A percentile compares a stretch with the other conserved stretches of the same genome.
phyloP scores from a whole-genome alignment of 2,113 vertebrate genomes.

The Astur gentilis region DNA sequence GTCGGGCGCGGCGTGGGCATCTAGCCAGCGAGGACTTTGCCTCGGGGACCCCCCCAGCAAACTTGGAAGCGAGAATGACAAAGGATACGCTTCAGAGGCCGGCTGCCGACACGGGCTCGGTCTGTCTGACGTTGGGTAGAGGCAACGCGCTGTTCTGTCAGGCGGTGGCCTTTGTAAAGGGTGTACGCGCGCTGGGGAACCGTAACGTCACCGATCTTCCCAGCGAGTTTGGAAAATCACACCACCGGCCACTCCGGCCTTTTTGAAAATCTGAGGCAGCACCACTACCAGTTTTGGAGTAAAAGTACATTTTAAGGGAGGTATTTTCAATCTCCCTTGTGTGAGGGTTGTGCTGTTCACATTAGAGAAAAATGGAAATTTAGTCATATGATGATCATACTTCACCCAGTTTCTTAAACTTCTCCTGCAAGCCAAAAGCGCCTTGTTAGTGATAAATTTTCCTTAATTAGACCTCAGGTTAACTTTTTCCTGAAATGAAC shows the following conservation, averaged over 20 bases:
- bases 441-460: background rate
- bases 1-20: background rate
- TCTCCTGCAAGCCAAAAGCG: background rate
- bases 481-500: background rate
- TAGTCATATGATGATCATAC: background rate
- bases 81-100: background rate
- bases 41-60: background rate
- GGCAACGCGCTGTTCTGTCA: fast-evolving
- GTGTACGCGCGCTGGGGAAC: background rate
- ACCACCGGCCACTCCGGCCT: background rate
- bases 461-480: background rate
- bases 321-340: background rate
- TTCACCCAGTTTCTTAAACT: background rate
- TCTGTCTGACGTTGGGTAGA: too few species aligned
- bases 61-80: background rate
- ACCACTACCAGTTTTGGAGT: background rate
- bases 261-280: background rate
- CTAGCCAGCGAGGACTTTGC: background rate
- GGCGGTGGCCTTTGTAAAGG: fast-evolving
- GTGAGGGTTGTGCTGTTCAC: background rate
- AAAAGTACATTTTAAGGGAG: background rate
- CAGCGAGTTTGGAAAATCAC: background rate
- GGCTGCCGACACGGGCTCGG: background rate
- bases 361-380: background rate
- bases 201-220: background rate